Percentiles rank a stretch among this genome's conserved stretches.
These are phyloP conservation scores for Akabosia matsudoensis DNA, from an alignment of 1,140 invertebrate species.

Conservation along the genomic window DNA sequence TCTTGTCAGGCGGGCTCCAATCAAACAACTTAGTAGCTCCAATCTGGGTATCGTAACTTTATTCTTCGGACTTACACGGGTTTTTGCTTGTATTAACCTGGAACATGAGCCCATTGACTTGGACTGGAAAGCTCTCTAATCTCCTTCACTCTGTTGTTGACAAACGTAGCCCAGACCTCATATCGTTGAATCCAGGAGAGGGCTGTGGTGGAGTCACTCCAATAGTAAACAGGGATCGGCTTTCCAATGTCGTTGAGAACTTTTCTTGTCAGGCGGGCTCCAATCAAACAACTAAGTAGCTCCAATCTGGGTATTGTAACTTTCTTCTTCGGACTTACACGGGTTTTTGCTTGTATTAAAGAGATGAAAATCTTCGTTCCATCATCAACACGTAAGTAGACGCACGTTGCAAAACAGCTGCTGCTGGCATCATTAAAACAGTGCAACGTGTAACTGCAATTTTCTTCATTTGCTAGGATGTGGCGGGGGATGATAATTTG, in stretches of 20 bases:
- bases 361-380: neutral
- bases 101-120: neutral
- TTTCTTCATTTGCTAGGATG: neutral
- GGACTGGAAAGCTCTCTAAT: constrained; percentile 8
- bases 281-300: neutral
- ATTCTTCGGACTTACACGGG: neutral
- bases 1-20: neutral
- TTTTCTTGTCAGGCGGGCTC: neutral
- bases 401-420: neutral
- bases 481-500: neutral
- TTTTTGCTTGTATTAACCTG: neutral
- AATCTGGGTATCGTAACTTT: neutral
- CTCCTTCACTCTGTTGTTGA: constrained; percentile 40
- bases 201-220: neutral
- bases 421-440: neutral
- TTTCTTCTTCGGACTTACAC: neutral
- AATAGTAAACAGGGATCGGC: neutral
- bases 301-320: neutral
- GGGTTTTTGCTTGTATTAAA: neutral
- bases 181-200: constrained; percentile 7
- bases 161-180: constrained; percentile 39
- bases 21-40: neutral
- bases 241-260: neutral
- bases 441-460: neutral
- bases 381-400: neutral